Percentiles rank a stretch among this genome's conserved stretches.
Conservation (phyloP, 1,140 invertebrate genomes). For the Hormaphis cornu region DNA sequence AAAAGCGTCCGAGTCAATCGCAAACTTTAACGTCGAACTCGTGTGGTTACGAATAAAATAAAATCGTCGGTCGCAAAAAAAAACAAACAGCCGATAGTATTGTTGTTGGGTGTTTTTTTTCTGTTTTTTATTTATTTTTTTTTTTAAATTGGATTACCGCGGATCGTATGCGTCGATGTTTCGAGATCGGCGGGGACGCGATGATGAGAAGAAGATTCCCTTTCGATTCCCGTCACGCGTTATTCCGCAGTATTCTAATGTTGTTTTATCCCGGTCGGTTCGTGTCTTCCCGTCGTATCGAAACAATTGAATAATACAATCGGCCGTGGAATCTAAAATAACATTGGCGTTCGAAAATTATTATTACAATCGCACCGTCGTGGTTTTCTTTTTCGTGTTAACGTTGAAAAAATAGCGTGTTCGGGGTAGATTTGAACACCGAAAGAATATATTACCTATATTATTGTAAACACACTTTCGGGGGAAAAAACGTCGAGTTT, state of each 20-base stretch:
- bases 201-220: neutral
- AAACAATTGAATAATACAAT: neutral
- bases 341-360: too few species aligned
- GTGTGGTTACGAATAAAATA: slow-evolving; percentile 1
- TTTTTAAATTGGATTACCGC: neutral
- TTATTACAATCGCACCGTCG: too few species aligned
- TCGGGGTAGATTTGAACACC: too few species aligned
- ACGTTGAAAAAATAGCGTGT: too few species aligned
- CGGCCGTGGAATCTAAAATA: neutral
- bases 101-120: too few species aligned
- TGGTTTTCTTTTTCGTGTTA: too few species aligned
- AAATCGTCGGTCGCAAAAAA: slow-evolving; percentile 2
- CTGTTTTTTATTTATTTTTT: too few species aligned
- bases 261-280: neutral
- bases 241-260: neutral
- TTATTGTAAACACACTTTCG: too few species aligned
- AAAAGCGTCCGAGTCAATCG: neutral
- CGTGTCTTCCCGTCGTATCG: neutral
- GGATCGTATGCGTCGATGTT: neutral
- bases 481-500: too few species aligned
- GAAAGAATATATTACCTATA: too few species aligned
- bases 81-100: too few species aligned
- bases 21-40: neutral
- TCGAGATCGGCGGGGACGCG: neutral
- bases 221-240: neutral